Conservation (phyloP, 2,888 invertebrate species). For the Drosophila peninsularis region DNA sequence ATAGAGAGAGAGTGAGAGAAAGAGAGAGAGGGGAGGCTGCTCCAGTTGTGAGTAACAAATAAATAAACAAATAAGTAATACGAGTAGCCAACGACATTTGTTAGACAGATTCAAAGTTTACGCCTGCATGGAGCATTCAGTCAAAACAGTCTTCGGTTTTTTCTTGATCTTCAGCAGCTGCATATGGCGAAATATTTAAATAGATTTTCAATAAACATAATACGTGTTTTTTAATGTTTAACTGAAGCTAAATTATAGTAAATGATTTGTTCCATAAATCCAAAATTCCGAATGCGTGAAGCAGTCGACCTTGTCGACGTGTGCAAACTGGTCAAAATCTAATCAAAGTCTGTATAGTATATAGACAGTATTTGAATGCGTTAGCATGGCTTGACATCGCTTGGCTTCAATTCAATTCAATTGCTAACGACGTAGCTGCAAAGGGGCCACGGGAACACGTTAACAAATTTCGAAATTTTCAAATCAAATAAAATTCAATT, state of each 20-base stretch:
- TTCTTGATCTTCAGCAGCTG: background rate
- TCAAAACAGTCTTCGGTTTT: too few species aligned
- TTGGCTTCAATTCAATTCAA: slow-evolving; percentile 17
- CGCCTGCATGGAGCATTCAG: background rate
- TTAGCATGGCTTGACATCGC: background rate
- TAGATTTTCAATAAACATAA: background rate
- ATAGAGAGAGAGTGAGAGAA: background rate
- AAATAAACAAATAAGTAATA: slow-evolving; percentile 45
- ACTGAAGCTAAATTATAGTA: background rate
- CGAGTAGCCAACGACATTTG: slow-evolving; percentile 32
- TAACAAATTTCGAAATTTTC: slow-evolving; percentile 32
- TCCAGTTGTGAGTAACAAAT: slow-evolving; percentile 42
- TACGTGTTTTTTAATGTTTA: background rate
- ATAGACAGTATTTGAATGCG: slow-evolving; percentile 16
- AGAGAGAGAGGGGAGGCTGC: slow-evolving; percentile 4
- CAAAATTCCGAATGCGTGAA: slow-evolving; percentile 38
- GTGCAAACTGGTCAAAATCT: slow-evolving; percentile 39
- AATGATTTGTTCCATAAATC: slow-evolving; percentile 12
- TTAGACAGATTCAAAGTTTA: background rate
- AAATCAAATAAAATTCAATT: slow-evolving; percentile 39
- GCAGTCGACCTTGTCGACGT: slow-evolving; percentile 50
- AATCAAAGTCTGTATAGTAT: slow-evolving; percentile 8
- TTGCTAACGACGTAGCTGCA: slow-evolving; percentile 15
- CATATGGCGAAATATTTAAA: background rate
- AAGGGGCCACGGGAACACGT: slow-evolving; percentile 47